Evolutionary conservation across 23 tunicate species (phyloP), one percentile per base, ranked within the genome.

Genomic region (Botrylloides violaceus): DNA sequence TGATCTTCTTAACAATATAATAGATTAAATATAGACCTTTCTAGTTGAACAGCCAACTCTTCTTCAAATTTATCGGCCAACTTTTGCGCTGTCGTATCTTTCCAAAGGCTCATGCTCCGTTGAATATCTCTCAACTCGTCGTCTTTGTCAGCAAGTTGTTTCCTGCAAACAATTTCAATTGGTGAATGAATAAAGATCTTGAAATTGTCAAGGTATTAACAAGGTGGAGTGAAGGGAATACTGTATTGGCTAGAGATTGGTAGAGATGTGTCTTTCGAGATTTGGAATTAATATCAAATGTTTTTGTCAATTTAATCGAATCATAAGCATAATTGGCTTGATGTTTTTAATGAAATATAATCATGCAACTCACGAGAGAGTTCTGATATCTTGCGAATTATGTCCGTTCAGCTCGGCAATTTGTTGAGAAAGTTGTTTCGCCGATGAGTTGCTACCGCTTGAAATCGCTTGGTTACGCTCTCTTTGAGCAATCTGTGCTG

Each of bases 61-160:
- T 87, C 83, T 32, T 87, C 82, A 71, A 77, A 87, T 48, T 81
- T 81, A 48, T 76, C 77, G 0, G 87, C 77, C 49, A 81, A 48
- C 35, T 80, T 81, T 39, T 81, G 79, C 37, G 95, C 92, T 0
- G 92, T 84, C 18, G 82, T 47, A 24, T 84, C 92, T 61, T 79
- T 84, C 92, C 92, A 84, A 15, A 80, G 66, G 49, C 66, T 62
- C 90, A 83, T 83, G 36, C 71, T 83, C 9, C 47, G 66, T 63
- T 83, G 77, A 23, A 83, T 49, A 35, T 71, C 71, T 49, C 81
- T 72, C 25, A 83, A 48, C 43, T 83, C 90, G 24, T 61, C 15
- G 4, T 83, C 90, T 66, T 82, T 82, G 2, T 34, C 76, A 0
- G 58, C 32, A 12, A 82, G 80, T 66, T 82, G 80, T 35, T 82